Evolutionary conservation across 2,113 vertebrate species (phyloP).

Genomic region (Zeus faber): DNA sequence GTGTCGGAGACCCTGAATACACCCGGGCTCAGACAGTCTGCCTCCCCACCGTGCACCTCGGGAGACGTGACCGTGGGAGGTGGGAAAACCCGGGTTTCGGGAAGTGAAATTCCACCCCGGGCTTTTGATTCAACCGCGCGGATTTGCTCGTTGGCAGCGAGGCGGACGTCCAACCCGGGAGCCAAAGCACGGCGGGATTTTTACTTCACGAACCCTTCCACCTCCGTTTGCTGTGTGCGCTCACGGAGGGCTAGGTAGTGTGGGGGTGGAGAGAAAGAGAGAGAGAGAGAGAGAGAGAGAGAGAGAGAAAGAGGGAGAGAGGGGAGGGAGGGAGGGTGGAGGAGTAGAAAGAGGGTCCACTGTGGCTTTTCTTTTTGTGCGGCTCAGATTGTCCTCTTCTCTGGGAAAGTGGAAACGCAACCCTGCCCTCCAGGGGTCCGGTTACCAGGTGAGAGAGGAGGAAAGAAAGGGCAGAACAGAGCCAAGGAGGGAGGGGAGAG

Average conservation of each 20-base stretch:
- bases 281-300: slow-evolving; percentile 27
- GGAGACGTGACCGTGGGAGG: too few relatives aligned
- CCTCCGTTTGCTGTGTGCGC: too few relatives aligned
- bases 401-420: slow-evolving; percentile 81
- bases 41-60: too few relatives aligned
- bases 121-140: too few relatives aligned
- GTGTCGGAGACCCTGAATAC: too few relatives aligned
- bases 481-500: slow-evolving; percentile 26
- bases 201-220: too few relatives aligned
- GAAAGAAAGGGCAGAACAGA: slow-evolving; percentile 61
- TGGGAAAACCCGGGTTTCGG: too few relatives aligned
- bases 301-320: slow-evolving; percentile 10
- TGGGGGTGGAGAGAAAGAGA: slow-evolving; percentile 10
- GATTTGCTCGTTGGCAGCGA: too few relatives aligned
- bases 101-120: too few relatives aligned
- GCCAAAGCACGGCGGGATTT: too few relatives aligned
- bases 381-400: slow-evolving; percentile 75
- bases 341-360: slow-evolving; percentile 65
- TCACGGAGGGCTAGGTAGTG: background rate
- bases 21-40: too few relatives aligned
- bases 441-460: slow-evolving; percentile 77
- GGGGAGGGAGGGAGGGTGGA: slow-evolving; percentile 18
- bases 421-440: slow-evolving; percentile 74
- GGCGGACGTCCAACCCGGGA: too few relatives aligned
- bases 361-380: slow-evolving; percentile 66